Evolutionary conservation across 1,140 invertebrate genomes (phyloP), one percentile per base, ranked within the genome.

Genomic region (Meloidogyne hapla): DNA sequence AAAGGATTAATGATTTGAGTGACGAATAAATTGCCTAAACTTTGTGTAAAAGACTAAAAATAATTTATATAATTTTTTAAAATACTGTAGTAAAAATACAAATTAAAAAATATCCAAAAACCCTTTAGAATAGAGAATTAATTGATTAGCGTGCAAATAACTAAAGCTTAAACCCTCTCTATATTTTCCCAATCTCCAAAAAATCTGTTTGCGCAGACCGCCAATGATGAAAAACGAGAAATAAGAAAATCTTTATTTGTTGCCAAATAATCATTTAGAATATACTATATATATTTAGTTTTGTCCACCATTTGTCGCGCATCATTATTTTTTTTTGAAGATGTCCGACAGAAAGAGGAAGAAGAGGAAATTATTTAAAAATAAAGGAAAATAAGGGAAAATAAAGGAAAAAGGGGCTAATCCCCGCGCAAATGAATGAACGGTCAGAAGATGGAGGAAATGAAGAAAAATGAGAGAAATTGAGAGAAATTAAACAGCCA

Each of bases 121-220:
- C 13, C 15, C 15, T 18, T 5, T 18, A 18, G 13, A 5, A 48
- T 48, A 1, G 4, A 48, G 4, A 18, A 48, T 18, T 18, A 56
- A 56, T 56, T 56, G 48, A 56, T 56, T 56, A 56, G 18, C 48
- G 48, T 21, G 48, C 48, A 56, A 56, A 56, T 56, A 56, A n/a
- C 2, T 21, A 56, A n/a, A 56, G 48, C 48, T 8, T 5, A 8
- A 8, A 2, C 13, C 15, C 15, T 15, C 15, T 18, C 13, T 3
- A 4, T 48, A 18, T 13, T 56, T 56, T 56, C n/a, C 1, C 8
- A 6, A 6, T 8, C 0, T n/a, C n/a, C n/a, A n/a, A 56, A 56
- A 56, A 56, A 56, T 56, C 48, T 56, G 48, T 56, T 56, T 56
- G 48, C 48, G 48, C 48, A 56, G 42, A 1, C 45, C 15, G 15